phyloP scores from a whole-genome alignment of 2,113 vertebrate species.

The Mus pahari region DNA sequence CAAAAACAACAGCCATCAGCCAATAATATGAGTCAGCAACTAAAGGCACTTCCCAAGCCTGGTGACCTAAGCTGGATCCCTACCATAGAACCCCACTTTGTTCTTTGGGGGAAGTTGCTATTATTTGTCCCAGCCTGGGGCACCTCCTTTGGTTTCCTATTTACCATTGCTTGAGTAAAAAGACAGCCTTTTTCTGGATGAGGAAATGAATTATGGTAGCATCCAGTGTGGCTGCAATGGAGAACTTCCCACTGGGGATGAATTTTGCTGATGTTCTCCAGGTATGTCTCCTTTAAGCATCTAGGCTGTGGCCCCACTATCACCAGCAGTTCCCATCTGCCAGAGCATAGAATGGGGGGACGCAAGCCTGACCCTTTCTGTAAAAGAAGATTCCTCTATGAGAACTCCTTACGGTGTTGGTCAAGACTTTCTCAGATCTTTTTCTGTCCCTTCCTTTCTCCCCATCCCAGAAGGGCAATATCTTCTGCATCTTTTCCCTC shows the following conservation, averaged over 20 bases:
- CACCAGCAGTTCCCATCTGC: neutral
- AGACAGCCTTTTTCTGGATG: neutral
- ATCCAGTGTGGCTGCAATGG: neutral
- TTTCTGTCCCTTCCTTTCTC: too few species aligned
- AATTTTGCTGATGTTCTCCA: neutral
- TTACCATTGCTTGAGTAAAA: neutral
- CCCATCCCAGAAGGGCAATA: neutral
- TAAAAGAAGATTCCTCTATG: neutral
- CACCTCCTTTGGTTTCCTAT: neutral
- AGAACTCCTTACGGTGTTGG: neutral
- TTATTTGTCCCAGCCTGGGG: neutral
- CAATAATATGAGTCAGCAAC: neutral
- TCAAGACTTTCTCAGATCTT: neutral
- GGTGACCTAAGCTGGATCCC: neutral
- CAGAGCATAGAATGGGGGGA: neutral
- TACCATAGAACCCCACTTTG: neutral
- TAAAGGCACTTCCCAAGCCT: neutral
- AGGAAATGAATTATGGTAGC: neutral
- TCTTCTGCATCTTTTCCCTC: neutral
- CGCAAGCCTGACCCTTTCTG: neutral
- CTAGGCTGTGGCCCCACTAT: neutral
- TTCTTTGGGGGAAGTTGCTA: neutral
- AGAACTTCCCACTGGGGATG: neutral
- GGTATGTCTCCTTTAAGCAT: neutral
- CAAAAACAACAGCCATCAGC: neutral